Conservation (phyloP, 2,888 invertebrate genomes). For the Philopedon plagiatum region DNA sequence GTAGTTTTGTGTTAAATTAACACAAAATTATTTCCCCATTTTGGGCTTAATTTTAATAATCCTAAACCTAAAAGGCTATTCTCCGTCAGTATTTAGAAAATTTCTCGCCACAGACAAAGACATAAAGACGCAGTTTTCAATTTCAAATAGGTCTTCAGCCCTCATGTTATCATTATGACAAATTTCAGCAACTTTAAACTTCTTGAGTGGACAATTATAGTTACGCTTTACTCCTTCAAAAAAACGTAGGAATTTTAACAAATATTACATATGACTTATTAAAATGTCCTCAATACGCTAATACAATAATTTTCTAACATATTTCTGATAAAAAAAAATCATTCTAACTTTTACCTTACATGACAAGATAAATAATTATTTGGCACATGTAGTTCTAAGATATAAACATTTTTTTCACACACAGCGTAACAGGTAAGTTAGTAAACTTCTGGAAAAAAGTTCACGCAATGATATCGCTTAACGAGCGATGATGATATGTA, state of each 20-base stretch:
- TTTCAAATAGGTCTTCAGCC: slow-evolving; percentile 57
- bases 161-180: slow-evolving; percentile 60
- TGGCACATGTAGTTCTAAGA: slow-evolving; percentile 14
- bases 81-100: slow-evolving; percentile 58
- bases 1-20: too few species aligned
- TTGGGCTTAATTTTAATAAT: slow-evolving; percentile 57
- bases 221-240: too few species aligned
- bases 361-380: slow-evolving; percentile 7
- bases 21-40: not conserved
- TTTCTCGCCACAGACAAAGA: slow-evolving; percentile 59
- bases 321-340: not conserved
- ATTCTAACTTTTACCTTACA: slow-evolving; percentile 13
- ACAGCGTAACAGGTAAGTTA: slow-evolving; percentile 34
- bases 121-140: slow-evolving; percentile 62
- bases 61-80: slow-evolving; percentile 60
- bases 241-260: too few species aligned
- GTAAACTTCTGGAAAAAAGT: slow-evolving; percentile 42
- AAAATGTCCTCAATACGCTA: not conserved
- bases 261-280: too few species aligned
- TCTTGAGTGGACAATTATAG: slow-evolving; percentile 57
- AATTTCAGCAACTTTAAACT: slow-evolving; percentile 63
- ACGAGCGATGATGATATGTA: slow-evolving; percentile 17
- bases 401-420: not conserved
- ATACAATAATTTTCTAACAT: not conserved
- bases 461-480: slow-evolving; percentile 33